phyloP scores from a whole-genome alignment of 1,140 invertebrate species.

The Paramacrobiotus metropolitanus region DNA sequence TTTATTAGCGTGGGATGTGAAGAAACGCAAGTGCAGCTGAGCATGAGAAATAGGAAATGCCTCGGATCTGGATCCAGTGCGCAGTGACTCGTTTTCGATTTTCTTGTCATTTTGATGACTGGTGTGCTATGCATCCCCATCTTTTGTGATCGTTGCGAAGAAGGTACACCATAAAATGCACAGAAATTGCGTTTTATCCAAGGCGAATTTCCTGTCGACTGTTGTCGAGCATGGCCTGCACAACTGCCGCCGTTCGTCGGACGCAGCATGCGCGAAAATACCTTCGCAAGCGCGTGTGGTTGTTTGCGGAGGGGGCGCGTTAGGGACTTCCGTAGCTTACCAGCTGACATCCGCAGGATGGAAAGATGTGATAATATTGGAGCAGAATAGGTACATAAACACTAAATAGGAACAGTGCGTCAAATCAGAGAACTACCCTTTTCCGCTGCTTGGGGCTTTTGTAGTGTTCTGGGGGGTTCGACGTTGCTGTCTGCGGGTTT shows the following conservation, averaged over 20 bases:
- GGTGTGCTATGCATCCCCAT: too few relatives aligned
- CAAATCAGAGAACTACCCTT: background rate
- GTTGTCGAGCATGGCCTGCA: too few relatives aligned
- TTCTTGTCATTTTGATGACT: too few relatives aligned
- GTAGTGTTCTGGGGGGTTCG: constrained; percentile 53
- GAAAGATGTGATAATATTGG: constrained; percentile 55
- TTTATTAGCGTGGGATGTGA: too few relatives aligned
- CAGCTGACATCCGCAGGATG: constrained; percentile 62
- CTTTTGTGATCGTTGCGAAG: too few relatives aligned
- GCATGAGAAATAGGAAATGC: too few relatives aligned
- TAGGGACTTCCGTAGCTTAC: constrained; percentile 79
- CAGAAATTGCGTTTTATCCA: too few relatives aligned
- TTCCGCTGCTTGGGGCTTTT: constrained; percentile 11
- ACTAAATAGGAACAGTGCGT: background rate
- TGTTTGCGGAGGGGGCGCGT: constrained; percentile 77
- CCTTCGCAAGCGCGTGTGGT: constrained; percentile 30
- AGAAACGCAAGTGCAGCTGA: too few relatives aligned
- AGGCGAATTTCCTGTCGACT: too few relatives aligned
- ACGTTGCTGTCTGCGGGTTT: constrained; percentile 64
- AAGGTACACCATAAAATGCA: too few relatives aligned
- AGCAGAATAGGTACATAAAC: constrained; percentile 45
- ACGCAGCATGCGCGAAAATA: constrained; percentile 12
- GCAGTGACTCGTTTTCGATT: too few relatives aligned
- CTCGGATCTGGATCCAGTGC: too few relatives aligned
- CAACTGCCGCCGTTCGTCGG: background rate